phyloP scores from a whole-genome alignment of 2,888 invertebrate genomes.

The Lucinisca nassula region DNA sequence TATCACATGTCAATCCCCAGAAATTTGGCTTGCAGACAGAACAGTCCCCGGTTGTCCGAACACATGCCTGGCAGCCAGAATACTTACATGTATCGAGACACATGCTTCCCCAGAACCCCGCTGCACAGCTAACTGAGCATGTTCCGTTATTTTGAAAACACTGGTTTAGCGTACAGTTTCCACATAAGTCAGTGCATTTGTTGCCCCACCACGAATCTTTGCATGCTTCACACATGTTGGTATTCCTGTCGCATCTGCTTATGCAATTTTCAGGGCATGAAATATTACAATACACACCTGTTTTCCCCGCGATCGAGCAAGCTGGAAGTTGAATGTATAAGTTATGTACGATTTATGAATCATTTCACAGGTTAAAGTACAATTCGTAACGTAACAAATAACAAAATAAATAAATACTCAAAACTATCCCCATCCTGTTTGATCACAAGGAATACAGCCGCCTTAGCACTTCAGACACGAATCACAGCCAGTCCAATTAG shows the following conservation, averaged over 20 bases:
- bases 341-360: too few species aligned
- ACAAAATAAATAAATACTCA: too few species aligned
- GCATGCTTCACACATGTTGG: conserved; percentile 15
- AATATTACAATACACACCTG: conserved; percentile 37
- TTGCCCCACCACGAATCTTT: conserved; percentile 9
- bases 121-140: conserved; percentile 16
- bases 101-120: conserved; percentile 28
- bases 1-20: conserved; percentile 19
- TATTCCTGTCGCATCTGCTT: conserved; percentile 28
- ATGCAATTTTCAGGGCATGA: conserved; percentile 34
- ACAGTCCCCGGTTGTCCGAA: conserved; percentile 9
- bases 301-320: neutral
- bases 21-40: conserved; percentile 16
- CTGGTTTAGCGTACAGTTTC: conserved; percentile 5
- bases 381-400: too few species aligned
- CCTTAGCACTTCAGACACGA: too few species aligned
- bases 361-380: too few species aligned
- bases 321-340: neutral
- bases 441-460: too few species aligned
- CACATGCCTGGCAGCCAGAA: conserved; percentile 25
- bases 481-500: too few species aligned
- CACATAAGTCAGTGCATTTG: conserved; percentile 24
- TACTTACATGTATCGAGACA: conserved; percentile 8
- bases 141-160: conserved; percentile 41
- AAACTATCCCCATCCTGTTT: too few species aligned